Base-by-base conservation (phyloP, 1,140 invertebrate species). In the Pantala flavescens region DNA sequence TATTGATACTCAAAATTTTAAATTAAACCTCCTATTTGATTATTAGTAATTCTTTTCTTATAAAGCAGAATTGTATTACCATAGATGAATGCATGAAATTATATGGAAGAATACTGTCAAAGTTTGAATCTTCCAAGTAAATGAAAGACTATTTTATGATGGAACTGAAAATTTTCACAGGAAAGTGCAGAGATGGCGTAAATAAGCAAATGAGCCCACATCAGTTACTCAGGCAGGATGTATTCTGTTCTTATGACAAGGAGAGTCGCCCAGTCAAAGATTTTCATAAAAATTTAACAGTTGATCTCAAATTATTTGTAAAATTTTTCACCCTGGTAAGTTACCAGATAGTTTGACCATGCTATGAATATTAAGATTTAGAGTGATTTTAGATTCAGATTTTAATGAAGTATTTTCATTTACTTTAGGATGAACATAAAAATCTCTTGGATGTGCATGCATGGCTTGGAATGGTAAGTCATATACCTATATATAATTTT, bases 381-480 rank as follows among this genome's bases (percentile, higher is more conserved):
- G 28, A 36, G 9, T n/a, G 9, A 36, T 36, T 36, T 36, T 9
- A 36, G 3, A 36, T 36, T 36, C 28, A 36, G n/a, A 36, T 36
- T 36, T 36, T 5, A 36, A 5, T 5, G 28, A 36, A 36, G 28
- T 36, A 36, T 36, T 36, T 36, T 36, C 63, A 70, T 70, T 70
- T 42, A n/a, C 43, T 72, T 71, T 24, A 72, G 71, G 63, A 75
- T 73, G 42, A 28, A 49, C 77, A 81, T 21, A 78, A 81, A 72
- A 77, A 78, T 2, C 80, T 80, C 80, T 43, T 81, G 49, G 77
- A 76, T 3, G 71, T 80, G 74, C 81, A 81, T 77, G 79, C 77
- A 79, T 28, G 24, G 21, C 42, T 72, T 36, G 70, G 28, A 71
- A 10, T 36, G 75, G 49, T 73, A 63, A 23, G 7, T 14, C 24